Conservation (phyloP, 2,888 invertebrate species). For the Rhogogaster chlorosoma region DNA sequence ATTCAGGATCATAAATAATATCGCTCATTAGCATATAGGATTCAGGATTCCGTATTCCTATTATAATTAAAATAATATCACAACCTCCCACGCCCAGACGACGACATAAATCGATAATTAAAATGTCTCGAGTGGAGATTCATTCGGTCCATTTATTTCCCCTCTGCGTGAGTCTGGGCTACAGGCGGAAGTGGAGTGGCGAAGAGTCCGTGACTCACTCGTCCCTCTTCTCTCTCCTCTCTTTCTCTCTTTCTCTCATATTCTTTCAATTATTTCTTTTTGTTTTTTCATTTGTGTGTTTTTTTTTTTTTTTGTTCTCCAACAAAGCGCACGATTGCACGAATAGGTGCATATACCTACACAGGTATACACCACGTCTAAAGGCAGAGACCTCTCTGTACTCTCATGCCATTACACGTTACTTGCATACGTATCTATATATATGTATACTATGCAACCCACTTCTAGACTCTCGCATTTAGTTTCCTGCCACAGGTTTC, state of each 20-base stretch:
- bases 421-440: background rate
- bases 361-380: background rate
- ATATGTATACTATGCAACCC: background rate
- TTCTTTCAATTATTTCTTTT: background rate
- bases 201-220: background rate
- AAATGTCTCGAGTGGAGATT: background rate
- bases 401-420: background rate
- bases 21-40: background rate
- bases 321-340: background rate
- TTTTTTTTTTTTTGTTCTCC: background rate
- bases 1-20: background rate
- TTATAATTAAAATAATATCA: background rate
- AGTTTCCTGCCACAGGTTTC: background rate
- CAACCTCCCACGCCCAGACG: background rate
- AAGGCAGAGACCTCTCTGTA: background rate
- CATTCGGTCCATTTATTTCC: background rate
- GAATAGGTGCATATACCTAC: background rate
- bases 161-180: background rate
- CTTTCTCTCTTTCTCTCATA: background rate
- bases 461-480: background rate
- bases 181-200: background rate
- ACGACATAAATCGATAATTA: background rate
- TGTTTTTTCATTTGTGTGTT: no score
- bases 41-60: background rate
- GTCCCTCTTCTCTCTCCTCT: background rate